A percentile compares a stretch with the other conserved stretches of the same genome.
Conservation (phyloP, 2,888 invertebrate genomes). For the Strigamia crassipes region DNA sequence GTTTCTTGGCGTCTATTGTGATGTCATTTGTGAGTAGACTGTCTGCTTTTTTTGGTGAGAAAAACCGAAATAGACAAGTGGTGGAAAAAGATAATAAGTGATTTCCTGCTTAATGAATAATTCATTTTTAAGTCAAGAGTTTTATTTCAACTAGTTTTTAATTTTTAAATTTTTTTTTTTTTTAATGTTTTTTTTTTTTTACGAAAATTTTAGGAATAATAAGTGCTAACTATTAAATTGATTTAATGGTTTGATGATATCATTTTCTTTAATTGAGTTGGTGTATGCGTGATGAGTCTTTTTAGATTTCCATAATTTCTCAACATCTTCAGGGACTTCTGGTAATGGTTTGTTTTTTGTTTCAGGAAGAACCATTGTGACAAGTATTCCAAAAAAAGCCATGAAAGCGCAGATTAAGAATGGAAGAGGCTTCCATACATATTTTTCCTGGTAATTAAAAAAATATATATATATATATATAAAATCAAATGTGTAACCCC, state of each 20-base stretch:
- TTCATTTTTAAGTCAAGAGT: background rate
- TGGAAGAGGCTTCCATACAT: slow-evolving; percentile 46
- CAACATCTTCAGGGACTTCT: slow-evolving; percentile 49
- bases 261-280: background rate
- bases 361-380: slow-evolving; percentile 48
- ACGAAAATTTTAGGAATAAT: background rate
- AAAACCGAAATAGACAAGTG: background rate
- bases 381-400: slow-evolving; percentile 13
- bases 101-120: slow-evolving; percentile 37
- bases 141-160: background rate
- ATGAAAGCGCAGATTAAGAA: slow-evolving; percentile 2
- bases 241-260: background rate
- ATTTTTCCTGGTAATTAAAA: slow-evolving; percentile 41
- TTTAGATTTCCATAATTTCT: slow-evolving; percentile 43
- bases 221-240: background rate
- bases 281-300: background rate
- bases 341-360: slow-evolving; percentile 50
- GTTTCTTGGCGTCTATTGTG: slow-evolving; percentile 36
- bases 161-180: background rate
- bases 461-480: background rate
- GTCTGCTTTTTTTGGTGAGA: background rate
- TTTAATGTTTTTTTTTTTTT: background rate
- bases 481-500: no score
- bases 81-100: slow-evolving; percentile 20
- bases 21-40: slow-evolving; percentile 10